A percentile compares a stretch with the other conserved stretches of the same genome.
These are phyloP conservation scores for Heliconius ismenius DNA, from an alignment of 2,888 invertebrate genomes.

Conservation along the genomic window DNA sequence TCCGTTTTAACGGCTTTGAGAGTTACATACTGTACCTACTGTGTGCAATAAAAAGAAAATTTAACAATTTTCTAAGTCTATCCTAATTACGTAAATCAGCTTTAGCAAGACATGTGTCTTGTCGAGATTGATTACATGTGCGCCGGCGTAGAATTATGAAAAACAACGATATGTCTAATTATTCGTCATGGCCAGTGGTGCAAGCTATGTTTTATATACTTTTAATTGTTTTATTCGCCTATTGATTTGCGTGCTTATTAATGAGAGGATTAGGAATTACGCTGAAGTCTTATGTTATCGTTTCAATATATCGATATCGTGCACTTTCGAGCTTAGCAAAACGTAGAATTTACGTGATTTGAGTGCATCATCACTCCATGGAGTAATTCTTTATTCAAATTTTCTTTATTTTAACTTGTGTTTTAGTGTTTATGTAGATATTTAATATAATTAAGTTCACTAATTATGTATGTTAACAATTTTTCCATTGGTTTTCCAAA, in stretches of 20 bases:
- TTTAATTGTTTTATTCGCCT: conserved; percentile 35
- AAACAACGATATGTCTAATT: conserved; percentile 36
- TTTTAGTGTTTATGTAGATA: too few species aligned
- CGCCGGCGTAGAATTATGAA: conserved; percentile 27
- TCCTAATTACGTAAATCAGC: background rate
- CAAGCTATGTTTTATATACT: conserved; percentile 35
- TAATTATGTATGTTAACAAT: too few species aligned
- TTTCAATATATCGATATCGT: background rate
- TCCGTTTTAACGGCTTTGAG: too few species aligned
- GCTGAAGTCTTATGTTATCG: background rate
- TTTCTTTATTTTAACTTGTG: too few species aligned
- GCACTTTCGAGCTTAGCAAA: background rate
- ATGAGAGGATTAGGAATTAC: conserved; percentile 2
- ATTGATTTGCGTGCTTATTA: conserved; percentile 1
- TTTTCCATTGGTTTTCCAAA: too few species aligned
- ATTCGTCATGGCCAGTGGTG: conserved; percentile 43
- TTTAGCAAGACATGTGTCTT: conserved; percentile 14
- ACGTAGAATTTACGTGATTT: background rate
- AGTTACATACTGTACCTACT: too few species aligned
- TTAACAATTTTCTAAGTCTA: too few species aligned
- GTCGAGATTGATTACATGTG: conserved; percentile 30
- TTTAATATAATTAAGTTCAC: too few species aligned
- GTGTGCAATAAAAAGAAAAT: too few species aligned
- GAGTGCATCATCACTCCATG: background rate
- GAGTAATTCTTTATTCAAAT: too few species aligned